A percentile compares a stretch with the other conserved stretches of the same genome.
phyloP scores from a whole-genome alignment of 1,140 invertebrate species.

The Episyrphus balteatus region DNA sequence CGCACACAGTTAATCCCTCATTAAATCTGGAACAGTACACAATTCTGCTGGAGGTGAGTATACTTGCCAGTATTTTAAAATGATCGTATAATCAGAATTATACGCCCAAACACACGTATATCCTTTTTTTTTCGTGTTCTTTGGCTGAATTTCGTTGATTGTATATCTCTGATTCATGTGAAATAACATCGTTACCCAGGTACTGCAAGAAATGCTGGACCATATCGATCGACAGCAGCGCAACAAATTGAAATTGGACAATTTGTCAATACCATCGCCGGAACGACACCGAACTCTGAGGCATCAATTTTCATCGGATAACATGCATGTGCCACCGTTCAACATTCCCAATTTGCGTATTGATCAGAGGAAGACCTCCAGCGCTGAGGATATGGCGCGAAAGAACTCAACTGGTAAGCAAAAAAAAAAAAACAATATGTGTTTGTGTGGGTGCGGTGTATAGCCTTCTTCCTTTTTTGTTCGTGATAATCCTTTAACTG shows the following conservation, averaged over 20 bases:
- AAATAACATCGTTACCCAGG: conserved; percentile 21
- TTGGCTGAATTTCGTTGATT: neutral
- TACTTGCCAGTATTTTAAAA: neutral
- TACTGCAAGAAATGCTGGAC: conserved; percentile 87
- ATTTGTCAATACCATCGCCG: conserved; percentile 59
- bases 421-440: neutral
- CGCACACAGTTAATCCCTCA: conserved; percentile 83
- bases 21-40: conserved; percentile 86
- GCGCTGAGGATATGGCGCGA: conserved; percentile 76
- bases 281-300: conserved; percentile 63
- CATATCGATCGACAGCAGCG: conserved; percentile 81
- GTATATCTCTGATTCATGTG: no score
- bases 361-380: conserved; percentile 75
- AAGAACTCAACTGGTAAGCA: conserved; percentile 63
- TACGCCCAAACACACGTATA: neutral
- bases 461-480: no score
- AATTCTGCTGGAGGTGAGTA: conserved; percentile 59
- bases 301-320: conserved; percentile 76
- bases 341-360: conserved; percentile 76
- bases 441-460: no score
- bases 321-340: conserved; percentile 71
- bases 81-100: no score
- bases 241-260: conserved; percentile 73
- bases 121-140: no score
- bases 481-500: no score